Evolutionary conservation across 2,113 vertebrate species (phyloP), one percentile per base, ranked within the genome.

Genomic region (Oncorhynchus gorbuscha): DNA sequence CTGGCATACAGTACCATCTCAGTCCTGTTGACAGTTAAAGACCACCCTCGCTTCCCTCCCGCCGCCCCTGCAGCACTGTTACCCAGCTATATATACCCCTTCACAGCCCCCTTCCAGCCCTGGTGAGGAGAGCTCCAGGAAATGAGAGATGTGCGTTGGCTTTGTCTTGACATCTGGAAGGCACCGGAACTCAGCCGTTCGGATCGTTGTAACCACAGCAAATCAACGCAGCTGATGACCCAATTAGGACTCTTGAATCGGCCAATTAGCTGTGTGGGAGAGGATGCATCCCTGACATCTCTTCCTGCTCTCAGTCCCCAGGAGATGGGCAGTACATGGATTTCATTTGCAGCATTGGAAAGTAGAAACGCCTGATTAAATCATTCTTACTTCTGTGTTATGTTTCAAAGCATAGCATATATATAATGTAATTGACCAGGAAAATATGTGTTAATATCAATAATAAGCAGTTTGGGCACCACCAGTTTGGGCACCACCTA

Each of bases 41-140:
- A 85, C 85, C 74, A 69, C 65, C 26, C 35, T 77, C 76, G 73
- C 76, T 80, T 76, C 16, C 51, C 51, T 55, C 51, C 11, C 51
- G n/a, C 35, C 77, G 72, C 81, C 74, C 77, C 81, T 75, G 81
- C 77, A 79, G 82, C 59, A 69, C 30, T 72, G 69, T 64, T 24
- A 69, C 48, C 55, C 69, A 71, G 64, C 83, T 91, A 89, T 89
- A 84, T 83, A 88, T 90, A 89, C 51, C 80, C 64, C 62, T 58
- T 55, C 59, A 1, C 58, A 75, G 71, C 83, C 82, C 77, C n/a
- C 72, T 66, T 75, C 66, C 72, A 20, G 77, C 75, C 75, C 73
- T 24, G 51, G 16, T 18, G 51, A 55, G 51, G 74, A 79, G 81
- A 74, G 81, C 75, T 76, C 75, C 32, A 72, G 39, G 51, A 79